Evolutionary conservation across 2,888 invertebrate species (phyloP).

Genomic region (Xestia ashworthii): DNA sequence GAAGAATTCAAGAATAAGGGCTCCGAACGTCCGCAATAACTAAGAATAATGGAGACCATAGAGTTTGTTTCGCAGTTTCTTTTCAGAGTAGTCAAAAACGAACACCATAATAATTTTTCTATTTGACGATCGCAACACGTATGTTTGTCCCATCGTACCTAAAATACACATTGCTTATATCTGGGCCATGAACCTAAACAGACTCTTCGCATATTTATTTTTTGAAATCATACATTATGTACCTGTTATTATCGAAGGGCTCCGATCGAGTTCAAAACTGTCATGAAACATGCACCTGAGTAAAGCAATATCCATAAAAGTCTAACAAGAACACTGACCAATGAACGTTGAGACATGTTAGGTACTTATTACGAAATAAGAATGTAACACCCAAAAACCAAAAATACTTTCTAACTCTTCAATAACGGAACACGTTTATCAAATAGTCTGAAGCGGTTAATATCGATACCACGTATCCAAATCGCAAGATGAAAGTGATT

Average conservation of each 20-base stretch:
- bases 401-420: constrained; percentile 40
- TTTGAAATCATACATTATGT: no score
- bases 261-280: neutral
- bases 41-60: no score
- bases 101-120: no score
- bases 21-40: no score
- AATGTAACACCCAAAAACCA: constrained; percentile 1
- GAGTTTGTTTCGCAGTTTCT: no score
- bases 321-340: constrained; percentile 10
- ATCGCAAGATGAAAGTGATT: neutral
- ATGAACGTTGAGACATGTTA: constrained; percentile 27
- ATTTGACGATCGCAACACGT: no score
- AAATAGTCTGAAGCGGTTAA: constrained; percentile 13
- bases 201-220: neutral
- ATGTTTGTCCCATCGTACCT: no score
- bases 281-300: neutral
- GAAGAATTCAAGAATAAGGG: no score
- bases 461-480: neutral
- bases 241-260: no score
- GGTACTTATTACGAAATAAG: constrained; percentile 33
- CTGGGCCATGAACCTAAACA: neutral
- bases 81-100: no score
- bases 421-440: constrained; percentile 25
- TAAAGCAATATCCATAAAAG: constrained; percentile 5
- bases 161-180: no score